Evolutionary conservation across 2,888 invertebrate species (phyloP), one percentile per base, ranked within the genome.

Genomic region (Ophioninae sp.): DNA sequence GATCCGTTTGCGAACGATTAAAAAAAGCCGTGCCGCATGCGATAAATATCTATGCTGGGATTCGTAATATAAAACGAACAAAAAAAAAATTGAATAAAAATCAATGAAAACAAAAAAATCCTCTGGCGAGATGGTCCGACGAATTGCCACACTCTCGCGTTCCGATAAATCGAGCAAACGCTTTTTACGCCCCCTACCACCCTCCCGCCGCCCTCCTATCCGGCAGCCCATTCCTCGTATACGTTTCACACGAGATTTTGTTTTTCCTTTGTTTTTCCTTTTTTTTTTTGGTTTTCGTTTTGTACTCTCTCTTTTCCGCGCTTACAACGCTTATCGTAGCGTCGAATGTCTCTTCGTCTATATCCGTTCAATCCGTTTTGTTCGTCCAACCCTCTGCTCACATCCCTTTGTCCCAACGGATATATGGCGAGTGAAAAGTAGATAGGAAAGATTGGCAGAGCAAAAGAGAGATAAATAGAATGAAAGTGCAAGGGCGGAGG

Each of bases 321-420:
- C 73, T 74, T 73, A 74, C 79, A 74, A 74, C 73, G 72, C 72
- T 81, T 75, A 67, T 82, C 79, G 72, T 69, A 67, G 41, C 59
- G 72, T 73, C 68, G 76, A 79, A 79, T 79, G 72, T 84, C 79
- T 79, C 83, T 51, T 56, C 68, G 68, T 76, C 76, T 69, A 79
- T 84, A 82, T 84, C 82, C 81, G 81, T 82, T 81, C 84, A 76
- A 84, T 84, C 81, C 81, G 79, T 84, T 84, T 84, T 82, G 81
- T 82, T 79, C 76, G 79, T 67, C 78, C 71, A 56, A 71, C 41
- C 74, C 61, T 41, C 63, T 23, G 63, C 65, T 65, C 65, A 17
- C 59, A 22, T 74, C 78, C 61, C 81, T 84, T 84, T 81, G 79
- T 84, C 79, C 79, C 76, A 68, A 67, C 56, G 79, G 75, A 82